These are phyloP conservation scores for Poecile montanus DNA, from an alignment of 2,797 vertebrate species.

Conservation along the genomic window DNA sequence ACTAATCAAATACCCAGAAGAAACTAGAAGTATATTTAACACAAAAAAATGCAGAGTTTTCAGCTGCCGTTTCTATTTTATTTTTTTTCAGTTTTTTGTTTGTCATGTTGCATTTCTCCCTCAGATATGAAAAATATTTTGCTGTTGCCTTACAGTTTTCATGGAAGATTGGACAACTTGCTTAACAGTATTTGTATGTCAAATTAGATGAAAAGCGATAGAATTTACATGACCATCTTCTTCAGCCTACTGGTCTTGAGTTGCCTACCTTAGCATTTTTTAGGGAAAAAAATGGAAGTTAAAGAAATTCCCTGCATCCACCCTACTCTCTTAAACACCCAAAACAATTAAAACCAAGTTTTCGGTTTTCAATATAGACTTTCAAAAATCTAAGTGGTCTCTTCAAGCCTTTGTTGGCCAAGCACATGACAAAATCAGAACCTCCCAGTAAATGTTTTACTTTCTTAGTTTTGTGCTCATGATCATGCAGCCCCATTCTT, in stretches of 20 bases:
- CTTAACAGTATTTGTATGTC: background rate
- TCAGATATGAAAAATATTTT: background rate
- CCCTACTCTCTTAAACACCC: accelerated
- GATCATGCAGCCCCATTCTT: background rate
- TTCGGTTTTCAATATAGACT: background rate
- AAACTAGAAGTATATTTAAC: background rate
- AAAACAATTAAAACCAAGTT: background rate
- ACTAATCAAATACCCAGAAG: background rate
- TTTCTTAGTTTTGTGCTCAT: background rate
- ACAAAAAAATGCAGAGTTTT: background rate
- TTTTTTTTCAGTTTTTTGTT: background rate
- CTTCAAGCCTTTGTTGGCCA: background rate
- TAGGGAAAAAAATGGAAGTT: background rate
- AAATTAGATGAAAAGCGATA: background rate
- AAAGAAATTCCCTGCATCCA: accelerated
- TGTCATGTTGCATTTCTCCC: background rate
- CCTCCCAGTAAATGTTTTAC: background rate
- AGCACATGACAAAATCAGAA: background rate
- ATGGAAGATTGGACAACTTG: background rate
- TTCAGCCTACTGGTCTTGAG: background rate
- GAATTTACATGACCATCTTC: background rate
- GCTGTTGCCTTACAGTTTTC: background rate
- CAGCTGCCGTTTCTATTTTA: background rate
- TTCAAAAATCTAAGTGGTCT: background rate
- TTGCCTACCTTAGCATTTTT: background rate